These are phyloP conservation scores for Stylophora pistillata DNA, from an alignment of 64 coral and sea anemone species.

Conservation along the genomic window DNA sequence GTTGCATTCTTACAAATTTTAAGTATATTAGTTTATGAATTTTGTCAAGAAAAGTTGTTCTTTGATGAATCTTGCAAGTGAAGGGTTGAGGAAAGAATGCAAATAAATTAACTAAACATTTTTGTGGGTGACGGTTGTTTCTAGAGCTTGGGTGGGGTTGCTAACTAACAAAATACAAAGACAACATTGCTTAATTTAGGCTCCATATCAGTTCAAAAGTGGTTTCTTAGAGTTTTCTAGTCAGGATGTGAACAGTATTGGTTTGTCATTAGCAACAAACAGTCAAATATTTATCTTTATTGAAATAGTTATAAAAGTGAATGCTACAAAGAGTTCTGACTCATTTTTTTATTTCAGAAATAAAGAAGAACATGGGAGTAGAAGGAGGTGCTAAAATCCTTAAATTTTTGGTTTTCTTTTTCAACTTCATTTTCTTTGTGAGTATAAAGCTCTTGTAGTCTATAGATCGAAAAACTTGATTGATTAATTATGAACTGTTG, in stretches of 20 bases:
- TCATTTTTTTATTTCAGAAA: neutral
- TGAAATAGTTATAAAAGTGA: neutral
- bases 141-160: no score
- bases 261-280: no score
- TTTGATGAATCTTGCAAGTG: no score
- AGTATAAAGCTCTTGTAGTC: slow-evolving; percentile 13
- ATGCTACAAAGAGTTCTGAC: neutral
- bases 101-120: no score
- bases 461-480: neutral
- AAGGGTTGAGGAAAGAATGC: no score
- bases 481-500: no score
- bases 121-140: no score
- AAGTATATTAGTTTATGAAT: no score
- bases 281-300: no score
- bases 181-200: neutral
- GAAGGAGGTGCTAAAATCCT: slow-evolving; percentile 51
- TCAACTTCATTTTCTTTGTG: slow-evolving; percentile 73
- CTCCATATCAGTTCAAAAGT: neutral
- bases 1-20: no score
- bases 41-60: no score
- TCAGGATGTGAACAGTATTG: slow-evolving; percentile 20
- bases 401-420: slow-evolving; percentile 66
- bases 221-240: slow-evolving; percentile 2
- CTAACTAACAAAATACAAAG: no score
- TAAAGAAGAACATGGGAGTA: neutral